Evolutionary conservation across 2,113 vertebrate genomes (phyloP), one percentile per base, ranked within the genome.

Genomic region (Melanerpes aurifrons): DNA sequence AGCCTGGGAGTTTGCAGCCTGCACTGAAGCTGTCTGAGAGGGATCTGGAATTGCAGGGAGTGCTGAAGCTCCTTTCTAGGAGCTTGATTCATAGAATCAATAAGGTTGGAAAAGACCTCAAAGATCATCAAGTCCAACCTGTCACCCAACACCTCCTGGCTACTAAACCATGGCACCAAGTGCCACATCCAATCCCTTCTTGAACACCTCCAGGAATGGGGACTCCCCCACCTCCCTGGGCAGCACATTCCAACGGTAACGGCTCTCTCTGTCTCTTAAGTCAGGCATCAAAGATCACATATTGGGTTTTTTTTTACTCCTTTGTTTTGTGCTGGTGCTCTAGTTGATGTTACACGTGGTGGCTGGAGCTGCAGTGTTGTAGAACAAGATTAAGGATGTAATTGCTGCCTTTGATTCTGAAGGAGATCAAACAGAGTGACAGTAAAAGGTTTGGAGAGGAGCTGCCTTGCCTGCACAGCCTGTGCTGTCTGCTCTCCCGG

Each of bases 311-410:
- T 47, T 47, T 19, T 47, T 53, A 2, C 78, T 84, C 83, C 20
- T 28, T 37, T 90, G 70, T 83, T 74, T 88, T 57, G 70, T 9
- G 66, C 35, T 64, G 0, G 0, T 50, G 77, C 86, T 59, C 7
- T 13, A 21, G 43, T 10, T 1, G 6, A 3, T 10, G 66, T 28
- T 89, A 90, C 88, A 59, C 1, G 8, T 13, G 43, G 18, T 81
- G 88, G 63, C 32, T 87, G 87, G 59, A 95, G 87, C 89, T 93
- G 66, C 89, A 85, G 89, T 94, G 89, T 68, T 48, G 58, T 0
- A 56, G 87, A 71, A 61, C 75, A 28, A 87, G 96, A 96, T 94
- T 94, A 92, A 86, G 93, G 91, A 32, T 86, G 96, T 92, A 93
- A 96, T 94, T 95, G 82, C 85, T 80, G 37, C 4, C 87, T 92